Percentiles rank a stretch among this genome's conserved stretches.
These are phyloP conservation scores for Athalia rosae DNA, from an alignment of 2,888 invertebrate species.

Conservation along the genomic window DNA sequence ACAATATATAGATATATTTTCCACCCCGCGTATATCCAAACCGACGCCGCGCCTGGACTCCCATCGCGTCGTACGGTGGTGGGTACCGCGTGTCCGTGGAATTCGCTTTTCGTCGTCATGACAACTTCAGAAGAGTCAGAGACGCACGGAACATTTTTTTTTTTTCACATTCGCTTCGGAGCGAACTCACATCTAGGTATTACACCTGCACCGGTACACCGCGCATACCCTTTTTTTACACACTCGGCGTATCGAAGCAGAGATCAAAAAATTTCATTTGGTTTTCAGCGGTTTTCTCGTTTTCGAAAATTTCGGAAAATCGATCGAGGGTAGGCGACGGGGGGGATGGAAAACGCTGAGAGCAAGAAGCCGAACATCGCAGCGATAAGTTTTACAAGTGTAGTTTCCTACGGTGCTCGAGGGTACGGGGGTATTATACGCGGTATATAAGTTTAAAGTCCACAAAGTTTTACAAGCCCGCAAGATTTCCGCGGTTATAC, in stretches of 20 bases:
- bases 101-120: slow-evolving; percentile 69
- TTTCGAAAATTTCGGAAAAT: too few species aligned
- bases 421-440: too few species aligned
- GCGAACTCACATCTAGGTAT: too few species aligned
- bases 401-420: neutral
- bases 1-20: too few species aligned
- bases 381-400: neutral
- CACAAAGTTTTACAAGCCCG: slow-evolving; percentile 16
- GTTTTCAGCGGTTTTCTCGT: too few species aligned
- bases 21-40: slow-evolving; percentile 37
- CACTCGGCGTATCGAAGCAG: neutral
- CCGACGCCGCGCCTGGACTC: neutral
- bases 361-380: neutral
- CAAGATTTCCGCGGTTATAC: neutral
- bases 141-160: neutral
- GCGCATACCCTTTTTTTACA: too few species aligned
- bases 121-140: slow-evolving; percentile 61
- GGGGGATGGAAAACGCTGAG: too few species aligned
- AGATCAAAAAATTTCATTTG: neutral
- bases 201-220: too few species aligned
- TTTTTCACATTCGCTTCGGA: neutral
- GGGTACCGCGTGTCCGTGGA: slow-evolving; percentile 61
- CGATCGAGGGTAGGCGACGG: too few species aligned
- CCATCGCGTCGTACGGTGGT: too few species aligned
- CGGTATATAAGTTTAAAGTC: neutral